Conservation (phyloP, 2,888 invertebrate genomes). For the Melinaea menophilus region DNA sequence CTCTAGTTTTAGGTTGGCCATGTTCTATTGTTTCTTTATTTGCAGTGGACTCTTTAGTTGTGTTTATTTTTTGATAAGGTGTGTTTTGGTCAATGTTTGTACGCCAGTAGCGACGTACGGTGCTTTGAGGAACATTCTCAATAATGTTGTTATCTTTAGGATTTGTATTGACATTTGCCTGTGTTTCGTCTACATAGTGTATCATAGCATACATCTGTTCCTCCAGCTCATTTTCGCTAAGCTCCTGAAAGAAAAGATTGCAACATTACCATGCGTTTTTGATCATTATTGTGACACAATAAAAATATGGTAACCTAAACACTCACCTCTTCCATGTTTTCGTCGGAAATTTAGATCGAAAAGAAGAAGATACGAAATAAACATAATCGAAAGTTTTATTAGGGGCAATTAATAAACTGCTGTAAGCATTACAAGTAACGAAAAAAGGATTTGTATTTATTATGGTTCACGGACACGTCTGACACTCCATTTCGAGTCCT, state of each 20-base stretch:
- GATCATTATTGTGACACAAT: slow-evolving; percentile 55
- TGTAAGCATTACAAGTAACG: slow-evolving; percentile 65
- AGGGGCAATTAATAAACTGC: slow-evolving; percentile 56
- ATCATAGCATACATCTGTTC: slow-evolving; percentile 71
- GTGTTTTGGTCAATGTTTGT: slow-evolving; percentile 46
- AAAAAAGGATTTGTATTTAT: slow-evolving; percentile 59
- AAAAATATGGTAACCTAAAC: slow-evolving; percentile 57
- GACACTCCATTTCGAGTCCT: slow-evolving; percentile 60
- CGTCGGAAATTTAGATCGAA: slow-evolving; percentile 61
- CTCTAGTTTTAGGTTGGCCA: slow-evolving; percentile 41
- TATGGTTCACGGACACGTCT: slow-evolving; percentile 68
- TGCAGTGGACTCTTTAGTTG: slow-evolving; percentile 33
- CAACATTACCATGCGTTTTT: slow-evolving; percentile 40
- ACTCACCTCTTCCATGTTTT: slow-evolving; percentile 73
- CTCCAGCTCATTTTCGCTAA: slow-evolving; percentile 72
- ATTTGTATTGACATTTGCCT: slow-evolving; percentile 46
- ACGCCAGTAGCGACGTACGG: slow-evolving; percentile 66
- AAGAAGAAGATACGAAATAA: slow-evolving; percentile 60
- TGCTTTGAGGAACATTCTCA: slow-evolving; percentile 51
- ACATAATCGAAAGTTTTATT: slow-evolving; percentile 69
- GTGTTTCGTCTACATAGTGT: slow-evolving; percentile 66
- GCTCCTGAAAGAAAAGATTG: slow-evolving; percentile 60
- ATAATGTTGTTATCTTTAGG: slow-evolving; percentile 42
- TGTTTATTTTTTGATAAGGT: slow-evolving; percentile 51
- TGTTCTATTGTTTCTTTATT: slow-evolving; percentile 36